Evolutionary conservation across 2,113 vertebrate species (phyloP).

Genomic region (Engystomops pustulosus): DNA sequence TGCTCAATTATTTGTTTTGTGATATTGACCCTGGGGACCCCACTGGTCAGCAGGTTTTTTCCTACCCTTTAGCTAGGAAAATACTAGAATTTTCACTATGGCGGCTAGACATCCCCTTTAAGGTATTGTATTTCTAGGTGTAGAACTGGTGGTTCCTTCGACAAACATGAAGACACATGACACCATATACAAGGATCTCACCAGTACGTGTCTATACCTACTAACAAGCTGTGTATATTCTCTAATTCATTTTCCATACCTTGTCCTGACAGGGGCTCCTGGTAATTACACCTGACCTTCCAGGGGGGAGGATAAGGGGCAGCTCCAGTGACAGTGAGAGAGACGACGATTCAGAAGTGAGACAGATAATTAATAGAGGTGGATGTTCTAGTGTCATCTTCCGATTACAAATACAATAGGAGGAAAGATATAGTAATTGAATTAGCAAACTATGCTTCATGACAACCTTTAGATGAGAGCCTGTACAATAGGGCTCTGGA

Average conservation of each 20-base stretch:
- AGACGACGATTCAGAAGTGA: not conserved
- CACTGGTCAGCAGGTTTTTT: no score
- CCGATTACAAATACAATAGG: not conserved
- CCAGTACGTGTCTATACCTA: not conserved
- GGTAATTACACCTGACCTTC: constrained; percentile 52
- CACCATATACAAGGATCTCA: no score
- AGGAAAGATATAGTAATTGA: not conserved
- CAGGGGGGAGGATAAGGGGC: constrained; percentile 1
- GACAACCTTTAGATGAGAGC: not conserved
- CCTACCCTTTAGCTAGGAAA: no score
- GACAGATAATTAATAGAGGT: constrained; percentile 25
- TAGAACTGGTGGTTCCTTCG: no score
- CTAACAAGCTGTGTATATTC: not conserved
- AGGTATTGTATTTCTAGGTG: no score
- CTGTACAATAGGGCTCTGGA: not conserved
- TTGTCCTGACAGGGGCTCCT: not conserved
- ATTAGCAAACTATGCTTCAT: not conserved
- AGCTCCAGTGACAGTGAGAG: not conserved
- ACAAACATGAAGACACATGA: no score
- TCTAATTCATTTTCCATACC: constrained; percentile 16
- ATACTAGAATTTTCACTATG: no score
- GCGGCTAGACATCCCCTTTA: no score
- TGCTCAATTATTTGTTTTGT: no score
- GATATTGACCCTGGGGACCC: no score
- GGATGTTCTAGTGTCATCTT: not conserved